These are phyloP conservation scores for Phyllostomus hastatus DNA, from an alignment of 2,113 vertebrate species.

Conservation along the genomic window DNA sequence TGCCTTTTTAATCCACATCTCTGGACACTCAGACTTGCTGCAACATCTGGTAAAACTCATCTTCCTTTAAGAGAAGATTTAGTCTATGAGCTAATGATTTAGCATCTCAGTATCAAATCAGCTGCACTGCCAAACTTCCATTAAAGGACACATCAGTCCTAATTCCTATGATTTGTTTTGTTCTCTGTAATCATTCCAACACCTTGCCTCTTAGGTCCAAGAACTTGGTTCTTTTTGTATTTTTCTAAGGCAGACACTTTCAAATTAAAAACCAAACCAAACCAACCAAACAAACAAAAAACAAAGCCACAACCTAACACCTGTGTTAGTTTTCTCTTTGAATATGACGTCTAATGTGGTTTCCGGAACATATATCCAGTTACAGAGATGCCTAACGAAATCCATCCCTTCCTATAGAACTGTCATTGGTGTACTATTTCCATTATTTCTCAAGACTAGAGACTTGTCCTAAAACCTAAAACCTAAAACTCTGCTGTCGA, in stretches of 20 bases:
- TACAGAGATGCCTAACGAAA: not conserved
- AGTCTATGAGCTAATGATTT: not conserved
- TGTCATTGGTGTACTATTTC: not conserved
- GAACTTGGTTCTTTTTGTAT: not conserved
- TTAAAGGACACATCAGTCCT: not conserved
- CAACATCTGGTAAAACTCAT: not conserved
- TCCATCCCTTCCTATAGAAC: not conserved
- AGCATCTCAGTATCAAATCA: not conserved
- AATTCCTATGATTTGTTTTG: not conserved
- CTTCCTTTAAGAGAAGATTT: not conserved
- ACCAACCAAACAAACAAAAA: too few species aligned
- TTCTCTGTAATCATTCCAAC: not conserved
- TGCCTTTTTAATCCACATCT: not conserved
- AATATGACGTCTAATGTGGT: not conserved
- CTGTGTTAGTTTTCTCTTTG: not conserved
- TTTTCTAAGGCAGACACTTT: not conserved
- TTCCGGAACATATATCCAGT: not conserved
- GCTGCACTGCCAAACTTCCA: not conserved
- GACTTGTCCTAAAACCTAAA: not conserved
- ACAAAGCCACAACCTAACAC: too few species aligned
- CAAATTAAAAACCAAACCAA: not conserved
- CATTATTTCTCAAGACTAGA: not conserved
- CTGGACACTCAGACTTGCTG: not conserved
- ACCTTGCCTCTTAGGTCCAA: not conserved
- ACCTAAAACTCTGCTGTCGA: not conserved